These are phyloP conservation scores for Fissipunctia ypsillon DNA, from an alignment of 2,888 invertebrate genomes.

Conservation along the genomic window DNA sequence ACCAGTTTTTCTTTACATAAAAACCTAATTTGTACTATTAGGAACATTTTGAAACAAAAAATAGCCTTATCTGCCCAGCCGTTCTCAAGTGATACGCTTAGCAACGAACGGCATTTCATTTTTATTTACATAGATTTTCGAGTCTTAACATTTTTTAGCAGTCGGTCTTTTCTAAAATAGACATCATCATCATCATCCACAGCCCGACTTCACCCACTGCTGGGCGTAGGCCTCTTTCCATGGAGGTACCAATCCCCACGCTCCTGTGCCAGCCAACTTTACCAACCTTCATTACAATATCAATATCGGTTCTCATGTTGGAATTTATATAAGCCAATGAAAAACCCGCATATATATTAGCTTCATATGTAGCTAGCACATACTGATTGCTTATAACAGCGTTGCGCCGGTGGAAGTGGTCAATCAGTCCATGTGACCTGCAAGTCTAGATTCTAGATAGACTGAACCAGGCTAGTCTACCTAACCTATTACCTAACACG, in stretches of 20 bases:
- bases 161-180: not conserved
- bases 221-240: not conserved
- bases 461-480: slow-evolving; percentile 77
- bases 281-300: slow-evolving; percentile 7
- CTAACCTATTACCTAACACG: slow-evolving; percentile 71
- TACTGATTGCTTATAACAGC: slow-evolving; percentile 74
- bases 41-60: no score
- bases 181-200: not conserved
- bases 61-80: no score
- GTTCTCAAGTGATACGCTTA: no score
- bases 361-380: slow-evolving; percentile 19
- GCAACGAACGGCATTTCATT: no score
- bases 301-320: not conserved
- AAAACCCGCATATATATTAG: slow-evolving; percentile 5
- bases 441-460: slow-evolving; percentile 83
- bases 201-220: no score
- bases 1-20: no score
- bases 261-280: not conserved
- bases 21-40: no score
- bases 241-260: not conserved
- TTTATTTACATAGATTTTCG: not conserved
- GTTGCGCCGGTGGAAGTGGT: slow-evolving; percentile 83
- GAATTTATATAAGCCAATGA: slow-evolving; percentile 33
- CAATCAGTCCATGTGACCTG: slow-evolving; percentile 87
- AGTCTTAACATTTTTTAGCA: not conserved